Conservation (phyloP, 2,113 vertebrate genomes). For the Neotoma lepida region DNA sequence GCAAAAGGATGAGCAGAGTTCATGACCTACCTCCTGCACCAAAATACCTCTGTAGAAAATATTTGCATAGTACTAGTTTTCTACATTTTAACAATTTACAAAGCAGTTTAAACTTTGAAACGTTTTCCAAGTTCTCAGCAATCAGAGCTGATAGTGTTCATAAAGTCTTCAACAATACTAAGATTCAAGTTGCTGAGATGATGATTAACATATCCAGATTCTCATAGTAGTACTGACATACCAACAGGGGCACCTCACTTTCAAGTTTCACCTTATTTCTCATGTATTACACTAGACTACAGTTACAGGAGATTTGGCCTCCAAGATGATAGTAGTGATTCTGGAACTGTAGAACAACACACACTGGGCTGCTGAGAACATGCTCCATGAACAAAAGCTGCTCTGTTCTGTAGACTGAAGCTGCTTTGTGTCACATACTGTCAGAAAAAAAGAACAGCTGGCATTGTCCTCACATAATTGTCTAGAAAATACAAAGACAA, state of each 20-base stretch:
- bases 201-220: neutral
- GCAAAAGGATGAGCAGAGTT: neutral
- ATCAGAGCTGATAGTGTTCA: neutral
- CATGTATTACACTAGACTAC: neutral
- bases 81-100: neutral
- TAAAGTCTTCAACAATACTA: neutral
- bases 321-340: neutral
- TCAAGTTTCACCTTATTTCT: neutral
- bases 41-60: neutral
- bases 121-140: neutral
- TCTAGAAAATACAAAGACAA: neutral
- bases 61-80: neutral
- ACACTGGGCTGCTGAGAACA: neutral
- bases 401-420: neutral
- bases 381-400: neutral
- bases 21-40: neutral
- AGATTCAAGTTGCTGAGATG: neutral
- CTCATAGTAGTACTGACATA: neutral
- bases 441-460: neutral
- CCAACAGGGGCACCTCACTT: neutral
- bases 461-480: neutral
- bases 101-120: neutral
- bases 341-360: neutral
- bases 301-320: neutral
- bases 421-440: neutral